Base-by-base conservation (phyloP, 2,113 vertebrate species). In the Calyptomena viridis region DNA sequence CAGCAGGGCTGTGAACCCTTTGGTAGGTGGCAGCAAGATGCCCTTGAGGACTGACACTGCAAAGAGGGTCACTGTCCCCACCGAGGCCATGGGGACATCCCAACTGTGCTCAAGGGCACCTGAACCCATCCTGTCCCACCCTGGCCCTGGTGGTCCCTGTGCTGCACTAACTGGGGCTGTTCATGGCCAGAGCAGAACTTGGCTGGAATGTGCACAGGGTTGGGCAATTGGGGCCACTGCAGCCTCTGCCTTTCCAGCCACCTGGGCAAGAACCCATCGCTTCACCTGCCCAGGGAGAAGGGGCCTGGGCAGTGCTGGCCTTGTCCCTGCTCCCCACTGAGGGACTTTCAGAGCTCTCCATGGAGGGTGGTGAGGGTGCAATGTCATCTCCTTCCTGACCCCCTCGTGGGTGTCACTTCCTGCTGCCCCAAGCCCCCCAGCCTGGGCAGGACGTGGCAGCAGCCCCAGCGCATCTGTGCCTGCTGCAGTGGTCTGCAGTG, bases 271-370 rank as follows among this genome's bases (percentile, higher is more conserved):
- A 1, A 2, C 31, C 67, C 59, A 4, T 19, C 2, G 1, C 47
- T 39, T 40, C 39, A 7, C 39, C 37, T 5, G 5, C 60, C 37
- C 27, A 18, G 8, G 23, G 58, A 59, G 24, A 39, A 27, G 35
- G 35, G 25, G 14, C 8, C 84, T 27, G 55, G 16, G 56, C 77
- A 46, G 49, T 5, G 1, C 59, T 10, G 5, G 44, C 47, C 37
- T 47, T 0, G 0, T 84, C 68, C 56, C 47, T 1, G 5, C 62
- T 87, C 49, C 30, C 20, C 0, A 1, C 27, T 1, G 0, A 42
- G 55, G 9, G 22, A 14, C 14, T 55, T 37, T 1, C 11, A 9
- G 49, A 39, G n/a, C 30, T 39, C 59, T 31, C 39, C 1, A 0
- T 30, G n/a, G 37, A 23, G 66, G 37, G 14, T 44, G 14, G 15